A percentile compares a stretch with the other conserved stretches of the same genome.
Evolutionary conservation across 2,797 vertebrate genomes (phyloP).

Genomic region (Adrianichthys oophorus): DNA sequence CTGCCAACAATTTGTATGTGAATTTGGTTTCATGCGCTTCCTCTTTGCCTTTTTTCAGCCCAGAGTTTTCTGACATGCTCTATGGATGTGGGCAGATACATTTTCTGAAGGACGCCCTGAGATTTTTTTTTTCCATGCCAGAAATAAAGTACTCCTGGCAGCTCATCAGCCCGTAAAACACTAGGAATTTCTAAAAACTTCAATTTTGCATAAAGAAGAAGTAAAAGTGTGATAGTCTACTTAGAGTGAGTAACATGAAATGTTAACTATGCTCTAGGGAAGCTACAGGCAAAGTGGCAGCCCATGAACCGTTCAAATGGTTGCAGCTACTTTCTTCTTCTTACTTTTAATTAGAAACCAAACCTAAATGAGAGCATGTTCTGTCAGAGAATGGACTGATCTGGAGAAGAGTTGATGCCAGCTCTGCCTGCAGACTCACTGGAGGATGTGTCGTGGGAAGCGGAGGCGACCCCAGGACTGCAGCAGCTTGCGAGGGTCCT

Average conservation of each 20-base stretch:
- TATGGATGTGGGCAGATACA: constrained; percentile 7
- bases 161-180: constrained; percentile 22
- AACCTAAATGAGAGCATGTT: constrained; percentile 30
- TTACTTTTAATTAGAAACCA: background rate
- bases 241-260: constrained; percentile 11
- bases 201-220: background rate
- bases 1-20: constrained; percentile 1
- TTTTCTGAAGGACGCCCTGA: constrained; percentile 21
- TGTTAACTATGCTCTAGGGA: background rate
- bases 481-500: constrained; percentile 92
- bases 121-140: constrained; percentile 59
- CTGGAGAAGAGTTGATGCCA: constrained; percentile 32
- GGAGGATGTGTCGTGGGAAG: constrained; percentile 85
- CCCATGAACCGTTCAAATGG: background rate
- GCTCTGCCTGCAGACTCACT: constrained; percentile 87
- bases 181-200: too few relatives aligned
- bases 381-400: constrained; percentile 34
- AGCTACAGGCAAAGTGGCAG: constrained; percentile 5
- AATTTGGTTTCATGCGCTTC: background rate
- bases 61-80: constrained; percentile 39
- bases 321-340: background rate
- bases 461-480: constrained; percentile 90
- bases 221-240: too few relatives aligned
- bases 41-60: background rate
- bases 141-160: constrained; percentile 26